A percentile compares a stretch with the other conserved stretches of the same genome.
Evolutionary conservation across 2,113 vertebrate genomes (phyloP).

Genomic region (Lutjanus erythropterus): DNA sequence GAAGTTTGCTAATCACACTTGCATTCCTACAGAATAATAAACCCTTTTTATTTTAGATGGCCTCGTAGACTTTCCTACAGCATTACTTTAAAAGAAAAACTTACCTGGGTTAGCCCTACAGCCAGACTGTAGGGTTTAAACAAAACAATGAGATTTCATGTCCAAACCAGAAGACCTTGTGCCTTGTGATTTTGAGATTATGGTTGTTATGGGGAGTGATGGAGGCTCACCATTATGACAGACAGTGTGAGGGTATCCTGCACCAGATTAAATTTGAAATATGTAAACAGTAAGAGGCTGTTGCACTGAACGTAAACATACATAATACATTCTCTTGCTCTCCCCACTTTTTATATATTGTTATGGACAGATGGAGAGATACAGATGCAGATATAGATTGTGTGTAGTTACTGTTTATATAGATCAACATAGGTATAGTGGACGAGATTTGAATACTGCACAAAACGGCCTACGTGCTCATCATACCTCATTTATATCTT

Average conservation of each 20-base stretch:
- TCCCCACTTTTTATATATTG: background rate
- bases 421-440: background rate
- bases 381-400: background rate
- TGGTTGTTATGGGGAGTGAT: background rate
- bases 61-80: background rate
- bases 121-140: background rate
- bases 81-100: background rate
- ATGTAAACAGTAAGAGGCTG: background rate
- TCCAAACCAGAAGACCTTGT: no score
- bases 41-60: background rate
- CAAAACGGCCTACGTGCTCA: background rate
- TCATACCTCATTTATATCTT: background rate
- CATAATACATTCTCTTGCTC: background rate
- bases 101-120: background rate
- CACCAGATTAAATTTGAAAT: background rate
- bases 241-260: background rate
- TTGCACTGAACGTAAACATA: background rate
- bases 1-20: background rate
- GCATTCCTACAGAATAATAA: background rate
- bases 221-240: background rate
- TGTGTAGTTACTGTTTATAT: background rate
- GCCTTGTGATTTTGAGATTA: background rate
- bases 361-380: background rate
- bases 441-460: background rate
- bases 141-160: background rate